Base-by-base conservation (phyloP, 2,113 vertebrate genomes). In the Nesogale talazaci region DNA sequence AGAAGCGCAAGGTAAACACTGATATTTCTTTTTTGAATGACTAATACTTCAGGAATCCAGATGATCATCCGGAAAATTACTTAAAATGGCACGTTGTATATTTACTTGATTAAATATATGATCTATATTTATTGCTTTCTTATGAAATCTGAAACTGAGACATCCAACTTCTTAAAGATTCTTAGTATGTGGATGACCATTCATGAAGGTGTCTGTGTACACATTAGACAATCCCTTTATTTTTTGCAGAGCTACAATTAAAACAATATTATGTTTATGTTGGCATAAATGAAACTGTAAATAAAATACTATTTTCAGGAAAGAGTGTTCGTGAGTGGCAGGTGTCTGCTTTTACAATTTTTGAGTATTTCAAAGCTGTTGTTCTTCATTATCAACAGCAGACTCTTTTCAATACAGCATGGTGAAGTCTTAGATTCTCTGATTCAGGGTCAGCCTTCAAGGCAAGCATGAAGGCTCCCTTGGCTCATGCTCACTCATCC, bases 141-240 rank as follows among this genome's bases (percentile, higher is more conserved):
- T 12, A 16, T 20, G 23, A 31, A 42, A 38, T n/a, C 56, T 31
- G 31, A 34, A 72, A 79, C 77, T 77, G 22, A 56, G 34, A 15
- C 9, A 27, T 3, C 67, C 31, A 6, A 12, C 16, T 2, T 15
- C 12, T 27, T 2, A 52, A 52, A 40, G 36, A 42, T 17, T 75
- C 19, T 38, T 5, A n/a, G 7, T 0, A 0, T 20, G 2, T 1
- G 5, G 25, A 16, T 2, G 6, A 61, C 27, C 9, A 3, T 23
- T n/a, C 20, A 2, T 3, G 3, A 0, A 2, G 6, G 40, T 11
- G 1, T 34, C 31, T 40, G 0, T 0, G 12, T 0, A 1, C 4
- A 10, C 0, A 0, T 1, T 17, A 7, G 12, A 36, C 42, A 0
- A 2, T 52, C 11, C 27, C 38, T 7, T 31, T 1, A 0, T 1